Base-by-base conservation (phyloP, 2,888 invertebrate species). In the Drosophila prolongata region DNA sequence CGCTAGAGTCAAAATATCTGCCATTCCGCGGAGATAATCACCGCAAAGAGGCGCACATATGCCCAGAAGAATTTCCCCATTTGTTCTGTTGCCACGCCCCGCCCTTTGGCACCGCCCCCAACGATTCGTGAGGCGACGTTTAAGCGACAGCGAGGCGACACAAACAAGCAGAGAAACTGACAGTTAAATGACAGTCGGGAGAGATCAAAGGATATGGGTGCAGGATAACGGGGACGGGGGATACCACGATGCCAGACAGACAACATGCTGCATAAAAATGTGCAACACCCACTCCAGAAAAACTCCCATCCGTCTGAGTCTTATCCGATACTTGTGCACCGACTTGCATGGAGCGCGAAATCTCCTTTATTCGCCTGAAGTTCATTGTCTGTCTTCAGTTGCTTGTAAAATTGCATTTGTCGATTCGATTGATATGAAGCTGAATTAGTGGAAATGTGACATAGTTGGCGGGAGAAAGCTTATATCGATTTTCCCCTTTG, bases 141-240 rank as follows among this genome's bases (percentile, higher is more conserved):
- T 73, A 83, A 77, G 76, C 87, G 87, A 80, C 80, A 84, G 84
- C 62, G 55, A 50, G 42, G 73, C 61, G 73, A 75, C 81, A 71
- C 75, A 68, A 77, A 61, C 72, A 73, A 49, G 77, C 82, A 54
- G 68, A 57, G 68, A 67, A 86, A 86, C 78, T 81, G 87, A 81
- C 87, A 81, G 78, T 71, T 80, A 83, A 87, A 75, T 83, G 81
- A 83, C 87, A 81, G 64, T 62, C 42, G 64, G 35, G 62, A 49
- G 47, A 49, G 62, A 64, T 64, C 62, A 64, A 64, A 64, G 62
- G 64, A 69, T 64, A 60, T 54, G 35, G 19, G 30, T n/a, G 38
- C 13, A 5, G 13, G 47, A 13, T 34, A 6, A 13, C 19, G 37
- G 27, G 30, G 37, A 38, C 11, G 34, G 37, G 27, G 30, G 37